Base-by-base conservation (phyloP, 2,797 vertebrate species). In the Hydrophis major region DNA sequence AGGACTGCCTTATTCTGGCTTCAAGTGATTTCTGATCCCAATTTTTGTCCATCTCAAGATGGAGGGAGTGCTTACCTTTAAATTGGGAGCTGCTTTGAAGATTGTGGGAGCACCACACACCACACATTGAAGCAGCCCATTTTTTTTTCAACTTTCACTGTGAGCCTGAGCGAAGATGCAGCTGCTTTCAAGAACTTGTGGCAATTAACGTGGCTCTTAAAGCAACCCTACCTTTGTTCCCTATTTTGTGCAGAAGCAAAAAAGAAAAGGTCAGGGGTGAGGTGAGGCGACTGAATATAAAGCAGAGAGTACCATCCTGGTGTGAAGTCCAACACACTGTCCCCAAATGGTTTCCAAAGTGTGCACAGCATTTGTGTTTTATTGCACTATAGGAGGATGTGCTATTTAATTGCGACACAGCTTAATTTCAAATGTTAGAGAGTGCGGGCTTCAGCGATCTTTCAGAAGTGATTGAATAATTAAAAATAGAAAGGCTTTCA, bases 391-490 rank as follows among this genome's bases (percentile, higher is more conserved):
- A 16, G 69, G 69, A 74, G 69, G 32, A 1, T 37, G 32, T 22
- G 0, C 0, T 0, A 25, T 74, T 63, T 91, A 66, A 60, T 89
- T 61, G 28, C 88, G 27, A 0, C n/a, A 0, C 50, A 37, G 56
- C 47, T 78, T 61, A 20, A 37, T 92, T 59, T 56, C 87, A 94
- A 91, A 63, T 74, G 13, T 7, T 6, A 56, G n/a, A 89, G 63
- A 18, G 22, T 55, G 13, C 1, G 13, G 2, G 0, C 90, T 89
- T 91, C 94, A 42, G 90, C 63, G 91, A 55, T 92, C 63, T 89
- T 93, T 88, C 90, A 94, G 94, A 91, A 93, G 32, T 50, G 91
- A 50, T 27, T 95, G 88, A 96, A 94, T 96, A 94, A 95, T 94
- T 94, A 86, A 95, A 95, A 91, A 63, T 91, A 92, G 89, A 0